phyloP scores from a whole-genome alignment of 2,888 invertebrate genomes.

The Drosophila barbarae region DNA sequence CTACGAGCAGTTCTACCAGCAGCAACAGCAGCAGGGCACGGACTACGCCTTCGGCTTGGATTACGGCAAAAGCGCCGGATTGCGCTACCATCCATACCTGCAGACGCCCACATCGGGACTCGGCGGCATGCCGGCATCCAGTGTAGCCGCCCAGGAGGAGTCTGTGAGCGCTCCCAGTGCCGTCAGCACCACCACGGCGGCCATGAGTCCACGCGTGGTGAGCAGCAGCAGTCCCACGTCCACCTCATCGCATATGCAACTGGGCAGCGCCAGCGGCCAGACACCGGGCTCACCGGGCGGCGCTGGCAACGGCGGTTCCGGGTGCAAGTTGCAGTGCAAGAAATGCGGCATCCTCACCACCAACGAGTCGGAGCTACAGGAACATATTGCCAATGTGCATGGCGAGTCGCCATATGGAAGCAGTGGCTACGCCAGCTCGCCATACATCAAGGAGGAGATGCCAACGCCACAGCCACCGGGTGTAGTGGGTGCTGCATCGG shows the following conservation, averaged over 20 bases:
- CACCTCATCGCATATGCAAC: constrained; percentile 71
- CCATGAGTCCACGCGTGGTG: constrained; percentile 79
- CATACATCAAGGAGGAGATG: constrained; percentile 77
- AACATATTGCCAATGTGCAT: constrained; percentile 87
- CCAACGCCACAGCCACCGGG: constrained; percentile 63
- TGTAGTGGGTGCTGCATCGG: constrained; percentile 77
- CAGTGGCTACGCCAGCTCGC: constrained; percentile 74
- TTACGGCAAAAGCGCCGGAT: constrained; percentile 59
- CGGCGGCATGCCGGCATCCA: constrained; percentile 30
- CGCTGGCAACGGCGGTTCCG: constrained; percentile 81
- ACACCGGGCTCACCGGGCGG: constrained; percentile 74
- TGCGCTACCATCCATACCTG: constrained; percentile 77
- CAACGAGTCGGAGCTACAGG: constrained; percentile 86
- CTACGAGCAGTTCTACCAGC: constrained; percentile 79
- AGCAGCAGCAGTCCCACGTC: constrained; percentile 79
- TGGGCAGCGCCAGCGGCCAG: constrained; percentile 53
- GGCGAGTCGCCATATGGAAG: constrained; percentile 78
- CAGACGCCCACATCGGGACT: constrained; percentile 66
- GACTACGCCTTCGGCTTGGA: constrained; percentile 52
- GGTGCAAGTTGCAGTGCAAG: constrained; percentile 84
- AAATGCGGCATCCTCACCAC: constrained; percentile 91
- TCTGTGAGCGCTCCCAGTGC: constrained; percentile 39
- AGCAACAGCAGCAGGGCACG: constrained; percentile 58
- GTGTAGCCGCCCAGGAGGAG: constrained; percentile 39
- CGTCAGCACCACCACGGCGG: constrained; percentile 66